These are phyloP conservation scores for Theristicus caerulescens DNA, from an alignment of 2,113 vertebrate genomes.

Conservation along the genomic window DNA sequence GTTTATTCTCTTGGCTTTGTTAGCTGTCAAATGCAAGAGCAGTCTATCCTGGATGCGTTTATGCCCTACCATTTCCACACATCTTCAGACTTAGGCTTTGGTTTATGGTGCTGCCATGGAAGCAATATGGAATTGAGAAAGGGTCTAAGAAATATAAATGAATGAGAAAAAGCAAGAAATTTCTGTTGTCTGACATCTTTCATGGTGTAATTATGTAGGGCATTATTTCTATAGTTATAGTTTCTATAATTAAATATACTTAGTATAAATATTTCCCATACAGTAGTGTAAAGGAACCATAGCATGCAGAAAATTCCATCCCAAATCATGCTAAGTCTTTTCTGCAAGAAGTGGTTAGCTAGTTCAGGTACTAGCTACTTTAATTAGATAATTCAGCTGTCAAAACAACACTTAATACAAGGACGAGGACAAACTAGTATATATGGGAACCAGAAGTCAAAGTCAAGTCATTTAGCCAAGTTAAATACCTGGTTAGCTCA, in stretches of 20 bases:
- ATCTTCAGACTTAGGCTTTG: not conserved
- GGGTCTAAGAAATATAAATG: not conserved
- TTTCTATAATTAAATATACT: not conserved
- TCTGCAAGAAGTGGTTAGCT: not conserved
- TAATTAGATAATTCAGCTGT: not conserved
- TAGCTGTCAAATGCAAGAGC: not conserved
- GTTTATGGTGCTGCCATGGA: not conserved
- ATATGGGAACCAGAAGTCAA: not conserved
- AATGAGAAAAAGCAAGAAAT: not conserved
- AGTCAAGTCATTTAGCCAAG: not conserved
- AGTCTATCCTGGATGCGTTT: not conserved
- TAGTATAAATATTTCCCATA: not conserved
- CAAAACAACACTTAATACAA: not conserved
- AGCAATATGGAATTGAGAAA: not conserved
- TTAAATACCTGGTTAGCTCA: not conserved
- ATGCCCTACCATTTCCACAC: not conserved
- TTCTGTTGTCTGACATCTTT: not conserved
- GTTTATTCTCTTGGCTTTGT: constrained; percentile 8
- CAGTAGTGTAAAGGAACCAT: not conserved
- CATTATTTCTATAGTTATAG: not conserved
- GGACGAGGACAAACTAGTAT: not conserved
- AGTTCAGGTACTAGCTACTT: not conserved
- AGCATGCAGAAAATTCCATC: not conserved
- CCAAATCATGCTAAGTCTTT: not conserved
- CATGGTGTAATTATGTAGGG: not conserved